A percentile compares a stretch with the other conserved stretches of the same genome.
These are phyloP conservation scores for Hypercompe scribonia DNA, from an alignment of 2,888 invertebrate genomes.

Conservation along the genomic window DNA sequence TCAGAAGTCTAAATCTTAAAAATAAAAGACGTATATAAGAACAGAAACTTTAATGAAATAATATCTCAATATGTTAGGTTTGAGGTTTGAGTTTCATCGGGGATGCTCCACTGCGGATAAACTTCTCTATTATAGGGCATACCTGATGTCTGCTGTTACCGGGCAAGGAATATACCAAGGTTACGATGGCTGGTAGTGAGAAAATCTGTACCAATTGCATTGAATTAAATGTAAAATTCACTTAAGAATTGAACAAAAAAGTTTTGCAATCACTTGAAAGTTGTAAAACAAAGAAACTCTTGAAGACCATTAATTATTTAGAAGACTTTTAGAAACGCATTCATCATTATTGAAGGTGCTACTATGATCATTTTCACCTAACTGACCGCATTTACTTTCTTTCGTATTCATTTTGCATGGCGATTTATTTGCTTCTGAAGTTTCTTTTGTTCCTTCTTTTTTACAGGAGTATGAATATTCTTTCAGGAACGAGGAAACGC, in stretches of 20 bases:
- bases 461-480: background rate
- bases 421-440: background rate
- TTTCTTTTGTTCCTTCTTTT: background rate
- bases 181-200: background rate
- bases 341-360: background rate
- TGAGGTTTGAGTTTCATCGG: background rate
- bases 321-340: background rate
- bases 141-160: background rate
- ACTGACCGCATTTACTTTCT: background rate
- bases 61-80: no score
- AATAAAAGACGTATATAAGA: background rate
- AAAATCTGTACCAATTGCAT: background rate
- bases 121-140: background rate
- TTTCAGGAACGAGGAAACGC: background rate
- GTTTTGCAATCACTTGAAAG: background rate
- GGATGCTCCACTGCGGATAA: background rate
- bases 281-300: background rate
- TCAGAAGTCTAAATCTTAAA: background rate
- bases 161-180: background rate
- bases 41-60: background rate
- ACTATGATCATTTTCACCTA: background rate
- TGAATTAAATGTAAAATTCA: background rate
- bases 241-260: background rate
- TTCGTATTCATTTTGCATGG: background rate
- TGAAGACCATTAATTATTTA: background rate